A percentile compares a stretch with the other conserved stretches of the same genome.
phyloP scores from a whole-genome alignment of 37 sponge, comb jelly and placozoan species.

The Sycon ciliatum region DNA sequence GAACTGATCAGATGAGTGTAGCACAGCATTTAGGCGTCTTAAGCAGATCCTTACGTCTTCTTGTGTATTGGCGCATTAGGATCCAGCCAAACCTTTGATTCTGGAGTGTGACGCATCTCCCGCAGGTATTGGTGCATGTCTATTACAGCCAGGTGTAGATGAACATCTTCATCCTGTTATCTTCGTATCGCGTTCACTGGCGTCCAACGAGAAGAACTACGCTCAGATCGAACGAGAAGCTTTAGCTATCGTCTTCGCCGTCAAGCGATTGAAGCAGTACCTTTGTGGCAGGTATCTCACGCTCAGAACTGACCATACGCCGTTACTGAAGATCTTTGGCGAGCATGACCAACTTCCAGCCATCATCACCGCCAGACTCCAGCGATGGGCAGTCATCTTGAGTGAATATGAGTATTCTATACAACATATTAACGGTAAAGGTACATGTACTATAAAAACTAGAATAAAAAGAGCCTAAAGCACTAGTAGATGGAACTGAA shows the following conservation, averaged over 20 bases:
- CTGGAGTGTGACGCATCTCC: slow-evolving; percentile 28
- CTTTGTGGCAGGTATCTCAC: too few species aligned
- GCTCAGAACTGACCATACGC: too few species aligned
- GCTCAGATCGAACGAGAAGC: slow-evolving; percentile 26
- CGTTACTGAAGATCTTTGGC: too few species aligned
- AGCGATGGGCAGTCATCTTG: too few species aligned
- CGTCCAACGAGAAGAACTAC: slow-evolving; percentile 14
- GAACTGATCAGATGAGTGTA: slow-evolving; percentile 15
- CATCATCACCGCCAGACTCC: too few species aligned
- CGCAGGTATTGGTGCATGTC: slow-evolving; percentile 42
- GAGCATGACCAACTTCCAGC: too few species aligned
- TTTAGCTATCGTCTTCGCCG: slow-evolving; percentile 18
- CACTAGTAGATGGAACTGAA: too few species aligned
- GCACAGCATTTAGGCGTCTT: slow-evolving; percentile 19
- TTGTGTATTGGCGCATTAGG: slow-evolving; percentile 30
- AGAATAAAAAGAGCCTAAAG: too few species aligned
- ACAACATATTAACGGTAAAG: too few species aligned
- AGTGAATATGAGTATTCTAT: too few species aligned
- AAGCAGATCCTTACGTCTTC: slow-evolving; percentile 20
- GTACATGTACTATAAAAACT: too few species aligned
- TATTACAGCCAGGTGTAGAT: slow-evolving; percentile 30
- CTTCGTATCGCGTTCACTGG: slow-evolving; percentile 25
- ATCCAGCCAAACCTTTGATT: slow-evolving; percentile 18
- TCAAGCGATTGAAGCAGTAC: slow-evolving; percentile 18
- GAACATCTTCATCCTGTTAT: slow-evolving; percentile 23